Percentiles rank a stretch among this genome's conserved stretches.
Evolutionary conservation across 2,113 vertebrate species (phyloP).

Genomic region (Alethe castanea): DNA sequence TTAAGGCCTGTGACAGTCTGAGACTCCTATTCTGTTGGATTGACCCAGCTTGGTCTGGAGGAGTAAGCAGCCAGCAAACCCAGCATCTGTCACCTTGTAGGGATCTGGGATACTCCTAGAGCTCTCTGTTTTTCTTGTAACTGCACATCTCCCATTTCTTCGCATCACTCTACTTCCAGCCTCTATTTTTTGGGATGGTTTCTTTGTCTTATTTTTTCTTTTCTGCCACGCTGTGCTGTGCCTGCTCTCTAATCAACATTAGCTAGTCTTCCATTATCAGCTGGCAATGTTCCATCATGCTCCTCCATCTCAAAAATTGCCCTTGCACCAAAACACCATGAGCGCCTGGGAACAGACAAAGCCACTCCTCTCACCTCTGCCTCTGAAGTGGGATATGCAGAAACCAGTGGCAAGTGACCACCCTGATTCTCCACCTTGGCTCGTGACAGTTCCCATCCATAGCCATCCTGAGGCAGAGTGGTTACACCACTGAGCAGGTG

Average conservation of each 20-base stretch:
- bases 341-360: neutral
- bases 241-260: neutral
- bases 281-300: neutral
- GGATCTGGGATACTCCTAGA: neutral
- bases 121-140: neutral
- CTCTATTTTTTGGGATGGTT: neutral
- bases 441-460: neutral
- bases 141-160: neutral
- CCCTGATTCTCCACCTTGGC: neutral
- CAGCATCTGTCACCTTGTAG: rapidly evolving
- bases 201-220: neutral
- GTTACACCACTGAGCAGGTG: neutral
- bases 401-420: neutral
- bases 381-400: neutral
- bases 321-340: neutral
- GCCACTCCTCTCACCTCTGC: neutral
- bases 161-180: neutral
- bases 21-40: neutral
- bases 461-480: neutral
- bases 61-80: neutral
- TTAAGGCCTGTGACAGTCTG: neutral
- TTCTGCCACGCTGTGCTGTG: neutral
- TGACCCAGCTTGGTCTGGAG: neutral
- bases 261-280: slow-evolving; percentile 19
- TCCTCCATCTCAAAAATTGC: neutral